Evolutionary conservation across 2,113 vertebrate genomes (phyloP).

Genomic region (Syrmaticus mikado): DNA sequence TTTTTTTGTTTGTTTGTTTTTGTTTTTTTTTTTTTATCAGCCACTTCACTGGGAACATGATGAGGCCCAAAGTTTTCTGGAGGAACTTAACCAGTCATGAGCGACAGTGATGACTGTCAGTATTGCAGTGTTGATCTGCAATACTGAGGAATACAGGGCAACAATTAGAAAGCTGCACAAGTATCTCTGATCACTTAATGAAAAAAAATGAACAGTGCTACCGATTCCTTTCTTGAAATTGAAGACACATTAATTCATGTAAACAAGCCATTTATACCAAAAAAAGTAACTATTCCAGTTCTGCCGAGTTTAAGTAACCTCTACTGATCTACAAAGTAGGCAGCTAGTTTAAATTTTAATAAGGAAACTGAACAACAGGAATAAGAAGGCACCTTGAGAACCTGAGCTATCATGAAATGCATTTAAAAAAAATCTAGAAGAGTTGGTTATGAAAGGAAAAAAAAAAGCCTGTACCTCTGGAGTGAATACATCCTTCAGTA

Average conservation of each 20-base stretch:
- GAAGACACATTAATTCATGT: not conserved
- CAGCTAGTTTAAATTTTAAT: not conserved
- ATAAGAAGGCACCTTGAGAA: not conserved
- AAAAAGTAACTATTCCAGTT: not conserved
- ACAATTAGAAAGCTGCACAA: not conserved
- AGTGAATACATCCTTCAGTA: not conserved
- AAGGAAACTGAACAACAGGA: not conserved
- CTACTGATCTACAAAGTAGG: not conserved
- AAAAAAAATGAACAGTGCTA: not conserved
- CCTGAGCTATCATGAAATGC: not conserved
- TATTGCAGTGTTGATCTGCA: not conserved
- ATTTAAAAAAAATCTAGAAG: not conserved
- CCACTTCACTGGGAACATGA: not conserved
- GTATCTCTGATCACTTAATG: not conserved
- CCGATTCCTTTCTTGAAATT: not conserved
- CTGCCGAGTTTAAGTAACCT: slow-evolving; percentile 40
- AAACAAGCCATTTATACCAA: not conserved
- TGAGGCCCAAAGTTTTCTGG: not conserved
- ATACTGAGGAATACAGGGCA: not conserved
- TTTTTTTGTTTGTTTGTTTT: no score
- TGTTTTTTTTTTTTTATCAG: not conserved
- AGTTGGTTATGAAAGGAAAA: not conserved
- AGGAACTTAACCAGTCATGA: slow-evolving; percentile 28
- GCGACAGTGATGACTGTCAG: not conserved
- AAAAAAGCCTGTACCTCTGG: not conserved